Evolutionary conservation across 92 coral and sea anemone genomes (phyloP).

Genomic region (Zoanthus solanderi): DNA sequence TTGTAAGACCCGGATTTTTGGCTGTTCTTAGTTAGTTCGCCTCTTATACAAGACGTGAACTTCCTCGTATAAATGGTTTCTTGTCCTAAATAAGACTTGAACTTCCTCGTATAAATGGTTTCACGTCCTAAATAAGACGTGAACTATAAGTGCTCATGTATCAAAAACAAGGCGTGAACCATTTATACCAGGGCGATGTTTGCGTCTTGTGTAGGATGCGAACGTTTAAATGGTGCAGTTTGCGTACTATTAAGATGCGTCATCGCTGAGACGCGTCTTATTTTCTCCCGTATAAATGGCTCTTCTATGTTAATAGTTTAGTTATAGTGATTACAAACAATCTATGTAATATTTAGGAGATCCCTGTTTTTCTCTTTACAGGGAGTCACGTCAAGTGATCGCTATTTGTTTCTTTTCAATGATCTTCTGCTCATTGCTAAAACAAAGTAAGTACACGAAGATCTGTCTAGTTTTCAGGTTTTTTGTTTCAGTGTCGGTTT

Average conservation of each 20-base stretch:
- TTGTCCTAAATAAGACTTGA: too few relatives aligned
- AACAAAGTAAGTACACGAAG: constrained; percentile 75
- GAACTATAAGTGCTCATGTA: not conserved
- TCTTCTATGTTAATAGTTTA: not conserved
- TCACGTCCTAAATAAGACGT: not conserved
- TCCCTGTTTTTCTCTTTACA: constrained; percentile 27
- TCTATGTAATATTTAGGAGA: not conserved
- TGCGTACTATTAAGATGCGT: not conserved
- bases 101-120: too few relatives aligned
- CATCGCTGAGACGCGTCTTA: too few relatives aligned
- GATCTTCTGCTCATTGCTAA: constrained; percentile 91
- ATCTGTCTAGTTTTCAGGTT: too few relatives aligned
- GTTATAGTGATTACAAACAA: not conserved
- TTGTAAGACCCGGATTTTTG: too few relatives aligned
- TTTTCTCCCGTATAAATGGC: too few relatives aligned
- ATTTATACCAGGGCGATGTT: not conserved
- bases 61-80: too few relatives aligned
- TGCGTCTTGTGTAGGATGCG: not conserved
- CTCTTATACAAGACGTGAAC: too few relatives aligned
- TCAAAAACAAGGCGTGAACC: not conserved
- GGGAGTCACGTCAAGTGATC: constrained; percentile 89
- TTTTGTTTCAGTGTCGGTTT: not conserved
- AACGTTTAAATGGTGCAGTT: not conserved
- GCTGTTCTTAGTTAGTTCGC: too few relatives aligned
- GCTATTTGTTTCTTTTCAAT: constrained; percentile 86